These are phyloP conservation scores for Gymnocephalus cernua DNA, from an alignment of 2,113 vertebrate species.

Conservation along the genomic window DNA sequence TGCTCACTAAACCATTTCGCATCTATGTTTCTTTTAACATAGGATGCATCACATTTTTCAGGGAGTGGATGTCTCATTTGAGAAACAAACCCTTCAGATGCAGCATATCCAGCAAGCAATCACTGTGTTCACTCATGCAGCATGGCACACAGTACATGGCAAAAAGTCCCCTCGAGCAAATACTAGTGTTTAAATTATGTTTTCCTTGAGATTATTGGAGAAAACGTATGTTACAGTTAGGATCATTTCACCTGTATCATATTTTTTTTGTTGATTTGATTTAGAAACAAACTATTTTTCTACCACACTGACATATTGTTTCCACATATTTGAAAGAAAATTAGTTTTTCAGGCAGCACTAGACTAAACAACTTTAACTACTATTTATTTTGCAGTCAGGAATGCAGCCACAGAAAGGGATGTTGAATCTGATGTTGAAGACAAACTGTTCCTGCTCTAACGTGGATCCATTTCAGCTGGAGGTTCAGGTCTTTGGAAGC, in stretches of 20 bases:
- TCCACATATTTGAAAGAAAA: background rate
- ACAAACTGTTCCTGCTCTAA: constrained; percentile 22
- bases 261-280: background rate
- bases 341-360: background rate
- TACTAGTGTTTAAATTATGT: background rate
- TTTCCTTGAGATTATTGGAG: background rate
- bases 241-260: background rate
- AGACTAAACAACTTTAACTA: constrained; percentile 1
- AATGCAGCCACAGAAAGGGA: background rate
- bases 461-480: constrained; percentile 41
- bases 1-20: background rate
- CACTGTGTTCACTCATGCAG: constrained; percentile 42
- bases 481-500: constrained; percentile 50
- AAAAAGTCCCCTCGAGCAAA: background rate
- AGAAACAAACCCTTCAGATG: background rate
- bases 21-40: background rate
- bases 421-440: constrained; percentile 18
- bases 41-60: background rate
- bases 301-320: background rate
- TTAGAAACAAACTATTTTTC: background rate
- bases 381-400: constrained; percentile 4
- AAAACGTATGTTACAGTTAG: background rate
- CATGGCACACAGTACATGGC: constrained; percentile 9
- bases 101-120: constrained; percentile 24
- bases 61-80: background rate